Conservation (phyloP, 2,797 vertebrate species). For the Myripristis jacobus region DNA sequence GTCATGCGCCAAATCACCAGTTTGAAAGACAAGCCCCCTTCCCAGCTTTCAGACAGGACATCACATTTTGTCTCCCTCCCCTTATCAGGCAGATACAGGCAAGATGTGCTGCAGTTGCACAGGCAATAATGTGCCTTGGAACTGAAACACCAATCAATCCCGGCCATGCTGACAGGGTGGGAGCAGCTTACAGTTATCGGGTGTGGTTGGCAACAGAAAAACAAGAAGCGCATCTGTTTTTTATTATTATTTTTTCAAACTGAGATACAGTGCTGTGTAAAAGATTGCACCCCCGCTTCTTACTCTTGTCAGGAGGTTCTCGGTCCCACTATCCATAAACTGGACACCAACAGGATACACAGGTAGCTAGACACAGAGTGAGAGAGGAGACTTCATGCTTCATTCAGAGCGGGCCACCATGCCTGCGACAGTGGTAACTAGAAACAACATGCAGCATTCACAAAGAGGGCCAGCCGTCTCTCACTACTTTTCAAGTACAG, state of each 20-base stretch:
- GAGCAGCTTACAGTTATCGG: conserved; percentile 36
- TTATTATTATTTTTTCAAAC: conserved; percentile 18
- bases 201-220: conserved; percentile 50
- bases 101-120: conserved; percentile 22
- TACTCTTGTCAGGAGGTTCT: conserved; percentile 53
- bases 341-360: conserved; percentile 49
- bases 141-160: conserved; percentile 47
- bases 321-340: conserved; percentile 60
- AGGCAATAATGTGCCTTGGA: conserved; percentile 4
- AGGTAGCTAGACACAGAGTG: conserved; percentile 28
- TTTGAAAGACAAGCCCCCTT: conserved; percentile 33
- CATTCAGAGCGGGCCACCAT: conserved; percentile 59
- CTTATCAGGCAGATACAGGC: conserved; percentile 11
- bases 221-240: conserved; percentile 54
- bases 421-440: conserved; percentile 58
- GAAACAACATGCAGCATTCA: conserved; percentile 80
- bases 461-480: conserved; percentile 65
- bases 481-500: conserved; percentile 77
- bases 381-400: conserved; percentile 71
- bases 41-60: conserved; percentile 34
- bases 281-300: conserved; percentile 48
- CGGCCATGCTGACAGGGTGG: conserved; percentile 36
- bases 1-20: conserved; percentile 36
- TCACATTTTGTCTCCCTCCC: conserved; percentile 23
- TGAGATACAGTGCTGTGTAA: conserved; percentile 49